phyloP scores from a whole-genome alignment of 2,797 vertebrate genomes.

The Rhabdomys pumilio region DNA sequence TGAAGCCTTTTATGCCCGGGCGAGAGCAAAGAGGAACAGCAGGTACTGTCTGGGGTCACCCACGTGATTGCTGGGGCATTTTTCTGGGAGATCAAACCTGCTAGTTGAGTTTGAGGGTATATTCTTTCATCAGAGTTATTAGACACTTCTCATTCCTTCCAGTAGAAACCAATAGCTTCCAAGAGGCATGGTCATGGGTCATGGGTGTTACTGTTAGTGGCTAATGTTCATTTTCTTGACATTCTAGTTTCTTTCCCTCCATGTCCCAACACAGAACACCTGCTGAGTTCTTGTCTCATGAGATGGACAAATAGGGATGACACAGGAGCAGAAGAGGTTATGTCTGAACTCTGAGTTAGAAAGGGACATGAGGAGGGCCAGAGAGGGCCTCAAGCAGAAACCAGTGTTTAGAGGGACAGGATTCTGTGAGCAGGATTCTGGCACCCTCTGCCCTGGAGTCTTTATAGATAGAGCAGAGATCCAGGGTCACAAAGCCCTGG shows the following conservation, averaged over 20 bases:
- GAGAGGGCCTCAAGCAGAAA: neutral
- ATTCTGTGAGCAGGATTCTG: neutral
- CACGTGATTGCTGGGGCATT: neutral
- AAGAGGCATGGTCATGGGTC: neutral
- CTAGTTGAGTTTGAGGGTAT: neutral
- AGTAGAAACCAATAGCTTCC: neutral
- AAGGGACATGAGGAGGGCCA: neutral
- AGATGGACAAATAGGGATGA: neutral
- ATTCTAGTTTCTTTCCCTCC: neutral
- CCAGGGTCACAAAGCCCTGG: neutral
- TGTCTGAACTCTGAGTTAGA: neutral
- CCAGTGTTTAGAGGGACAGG: neutral
- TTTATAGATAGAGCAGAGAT: neutral
- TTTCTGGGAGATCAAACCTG: neutral
- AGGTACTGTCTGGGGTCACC: slow-evolving; percentile 89
- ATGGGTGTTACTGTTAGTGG: neutral
- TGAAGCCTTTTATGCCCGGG: slow-evolving; percentile 98
- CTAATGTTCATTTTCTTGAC: neutral
- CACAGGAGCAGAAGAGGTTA: fast-evolving
- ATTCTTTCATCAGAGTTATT: neutral
- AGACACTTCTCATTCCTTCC: neutral
- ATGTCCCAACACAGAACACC: neutral
- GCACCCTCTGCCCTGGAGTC: neutral
- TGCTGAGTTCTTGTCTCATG: neutral
- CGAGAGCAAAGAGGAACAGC: slow-evolving; percentile 98